phyloP scores from a whole-genome alignment of 1,140 invertebrate genomes.

The Lasioglossum albipes region DNA sequence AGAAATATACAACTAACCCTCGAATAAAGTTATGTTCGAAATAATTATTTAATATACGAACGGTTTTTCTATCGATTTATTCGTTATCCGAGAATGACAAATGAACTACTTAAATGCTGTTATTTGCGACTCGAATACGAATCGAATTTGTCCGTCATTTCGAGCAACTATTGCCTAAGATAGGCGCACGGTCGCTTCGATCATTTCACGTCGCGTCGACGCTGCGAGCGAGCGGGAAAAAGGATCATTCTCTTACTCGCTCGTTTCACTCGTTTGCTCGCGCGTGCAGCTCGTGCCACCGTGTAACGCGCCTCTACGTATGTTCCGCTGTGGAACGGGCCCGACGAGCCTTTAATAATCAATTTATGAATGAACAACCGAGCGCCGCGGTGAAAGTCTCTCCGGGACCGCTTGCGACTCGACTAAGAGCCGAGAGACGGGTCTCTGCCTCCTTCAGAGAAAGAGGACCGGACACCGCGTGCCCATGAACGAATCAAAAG shows the following conservation, averaged over 20 bases:
- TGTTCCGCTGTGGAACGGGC: slow-evolving; percentile 54
- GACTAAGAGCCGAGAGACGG: slow-evolving; percentile 6
- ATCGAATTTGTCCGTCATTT: too few species aligned
- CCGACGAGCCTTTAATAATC: slow-evolving; percentile 69
- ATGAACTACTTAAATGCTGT: too few species aligned
- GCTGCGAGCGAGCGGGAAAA: slow-evolving; percentile 38
- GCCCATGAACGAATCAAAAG: slow-evolving; percentile 22
- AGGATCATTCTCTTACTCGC: slow-evolving; percentile 14
- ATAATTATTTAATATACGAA: too few species aligned
- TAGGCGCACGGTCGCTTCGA: not conserved
- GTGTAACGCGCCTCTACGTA: slow-evolving; percentile 36
- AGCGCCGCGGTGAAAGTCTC: slow-evolving; percentile 74
- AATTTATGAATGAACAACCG: slow-evolving; percentile 76
- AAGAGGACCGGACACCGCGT: slow-evolving; percentile 13
- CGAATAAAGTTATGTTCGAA: too few species aligned
- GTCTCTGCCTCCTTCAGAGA: not conserved
- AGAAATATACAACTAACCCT: too few species aligned
- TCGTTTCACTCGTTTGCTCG: too few species aligned
- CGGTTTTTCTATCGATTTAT: too few species aligned
- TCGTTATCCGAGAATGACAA: too few species aligned
- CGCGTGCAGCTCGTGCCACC: slow-evolving; percentile 50
- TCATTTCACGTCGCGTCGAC: slow-evolving; percentile 3
- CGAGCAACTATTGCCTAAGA: too few species aligned
- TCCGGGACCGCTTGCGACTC: slow-evolving; percentile 13
- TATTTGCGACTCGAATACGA: too few species aligned